Conservation (phyloP, 2,888 invertebrate species). For the Hedychridium roseum region DNA sequence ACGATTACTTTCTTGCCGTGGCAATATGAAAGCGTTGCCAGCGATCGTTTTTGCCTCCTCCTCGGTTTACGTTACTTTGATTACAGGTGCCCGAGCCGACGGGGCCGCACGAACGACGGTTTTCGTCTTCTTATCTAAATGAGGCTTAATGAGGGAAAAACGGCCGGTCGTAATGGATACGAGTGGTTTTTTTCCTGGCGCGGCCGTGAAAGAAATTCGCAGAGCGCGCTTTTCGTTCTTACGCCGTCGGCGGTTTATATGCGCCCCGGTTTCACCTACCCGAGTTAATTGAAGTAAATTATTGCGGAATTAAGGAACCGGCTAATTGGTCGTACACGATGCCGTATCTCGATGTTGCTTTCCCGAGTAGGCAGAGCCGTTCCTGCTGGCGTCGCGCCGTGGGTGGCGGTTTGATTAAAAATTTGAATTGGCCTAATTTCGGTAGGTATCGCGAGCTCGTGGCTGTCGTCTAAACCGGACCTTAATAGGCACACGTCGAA, state of each 20-base stretch:
- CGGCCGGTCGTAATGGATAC: not conserved
- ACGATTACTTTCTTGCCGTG: constrained; percentile 9
- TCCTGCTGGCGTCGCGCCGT: constrained; percentile 11
- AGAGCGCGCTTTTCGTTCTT: not conserved
- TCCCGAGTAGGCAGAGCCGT: constrained; percentile 4
- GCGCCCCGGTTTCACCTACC: not conserved
- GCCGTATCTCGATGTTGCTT: constrained; percentile 10
- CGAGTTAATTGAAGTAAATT: constrained; percentile 13
- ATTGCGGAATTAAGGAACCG: constrained; percentile 15
- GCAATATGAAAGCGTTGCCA: not conserved
- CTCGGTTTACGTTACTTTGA: constrained; percentile 10
- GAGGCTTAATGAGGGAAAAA: constrained; percentile 20
- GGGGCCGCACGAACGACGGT: not conserved
- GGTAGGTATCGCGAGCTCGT: too few relatives aligned
- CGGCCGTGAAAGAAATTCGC: constrained; percentile 1
- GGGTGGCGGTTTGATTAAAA: constrained; percentile 39
- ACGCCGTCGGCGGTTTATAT: not conserved
- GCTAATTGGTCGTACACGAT: constrained; percentile 20
- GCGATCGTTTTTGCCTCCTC: constrained; percentile 1
- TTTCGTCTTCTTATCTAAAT: constrained; percentile 19
- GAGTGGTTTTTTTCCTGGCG: not conserved
- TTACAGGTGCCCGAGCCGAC: constrained; percentile 8
- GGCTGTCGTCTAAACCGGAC: not conserved
- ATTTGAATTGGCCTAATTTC: constrained; percentile 36
- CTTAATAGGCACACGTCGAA: too few relatives aligned